A percentile compares a stretch with the other conserved stretches of the same genome.
Evolutionary conservation across 2,797 vertebrate species (phyloP).

Genomic region (Pangasius krempfi): DNA sequence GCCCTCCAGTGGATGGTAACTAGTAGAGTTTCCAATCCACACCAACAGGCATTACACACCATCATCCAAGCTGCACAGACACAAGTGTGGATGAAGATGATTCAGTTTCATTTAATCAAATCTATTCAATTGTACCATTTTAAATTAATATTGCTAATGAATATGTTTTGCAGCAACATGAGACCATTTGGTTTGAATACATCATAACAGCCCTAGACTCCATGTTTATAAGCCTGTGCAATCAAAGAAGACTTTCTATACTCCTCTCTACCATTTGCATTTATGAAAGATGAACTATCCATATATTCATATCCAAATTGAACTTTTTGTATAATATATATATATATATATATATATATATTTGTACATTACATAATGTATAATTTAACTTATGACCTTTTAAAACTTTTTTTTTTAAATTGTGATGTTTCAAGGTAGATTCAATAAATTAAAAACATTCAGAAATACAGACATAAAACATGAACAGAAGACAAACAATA

Average conservation of each 20-base stretch:
- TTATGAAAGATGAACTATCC: neutral
- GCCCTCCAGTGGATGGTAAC: neutral
- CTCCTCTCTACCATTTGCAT: neutral
- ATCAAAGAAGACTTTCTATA: neutral
- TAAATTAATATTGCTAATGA: neutral
- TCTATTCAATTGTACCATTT: neutral
- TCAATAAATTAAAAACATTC: neutral
- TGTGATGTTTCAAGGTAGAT: neutral
- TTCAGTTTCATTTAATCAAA: neutral
- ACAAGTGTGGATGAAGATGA: neutral
- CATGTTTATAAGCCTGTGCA: neutral
- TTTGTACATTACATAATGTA: neutral
- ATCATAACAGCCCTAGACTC: neutral
- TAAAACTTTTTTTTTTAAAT: neutral
- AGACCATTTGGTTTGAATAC: neutral
- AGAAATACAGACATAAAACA: neutral
- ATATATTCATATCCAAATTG: neutral
- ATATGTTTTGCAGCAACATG: neutral
- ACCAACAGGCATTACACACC: neutral
- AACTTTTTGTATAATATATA: neutral
- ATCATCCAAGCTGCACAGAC: neutral
- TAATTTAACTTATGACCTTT: neutral
- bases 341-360: too few relatives aligned
- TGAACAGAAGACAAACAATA: neutral
- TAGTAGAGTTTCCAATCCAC: neutral